Percentiles rank a stretch among this genome's conserved stretches.
These are phyloP conservation scores for Daubentonia madagascariensis DNA, from an alignment of 2,113 vertebrate genomes.

Conservation along the genomic window DNA sequence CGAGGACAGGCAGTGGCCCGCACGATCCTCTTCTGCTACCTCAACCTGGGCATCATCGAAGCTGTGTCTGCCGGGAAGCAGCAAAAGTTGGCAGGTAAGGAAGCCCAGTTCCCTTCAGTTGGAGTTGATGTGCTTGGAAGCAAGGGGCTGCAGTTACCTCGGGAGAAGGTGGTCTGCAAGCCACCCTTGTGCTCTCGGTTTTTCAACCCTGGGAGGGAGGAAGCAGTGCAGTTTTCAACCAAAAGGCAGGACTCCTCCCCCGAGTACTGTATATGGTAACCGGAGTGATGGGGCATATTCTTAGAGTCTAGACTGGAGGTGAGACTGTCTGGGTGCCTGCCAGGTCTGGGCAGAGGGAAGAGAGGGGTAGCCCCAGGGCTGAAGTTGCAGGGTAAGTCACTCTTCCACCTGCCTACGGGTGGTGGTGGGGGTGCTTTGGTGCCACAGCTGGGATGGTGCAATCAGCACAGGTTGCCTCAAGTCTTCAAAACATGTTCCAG, in stretches of 20 bases:
- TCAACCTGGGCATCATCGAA: neutral
- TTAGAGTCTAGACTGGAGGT: conserved; percentile 43
- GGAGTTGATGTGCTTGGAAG: neutral
- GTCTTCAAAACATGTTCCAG: neutral
- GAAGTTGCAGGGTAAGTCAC: neutral
- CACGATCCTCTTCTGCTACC: neutral
- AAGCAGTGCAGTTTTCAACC: neutral
- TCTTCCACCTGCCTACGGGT: neutral
- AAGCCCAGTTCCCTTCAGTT: neutral
- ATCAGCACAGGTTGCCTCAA: neutral
- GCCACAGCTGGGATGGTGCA: neutral
- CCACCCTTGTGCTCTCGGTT: neutral
- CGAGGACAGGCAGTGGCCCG: neutral
- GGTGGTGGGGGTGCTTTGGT: neutral
- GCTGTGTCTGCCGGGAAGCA: neutral
- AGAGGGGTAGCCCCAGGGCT: neutral
- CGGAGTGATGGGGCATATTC: conserved; percentile 25
- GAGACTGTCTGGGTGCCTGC: neutral
- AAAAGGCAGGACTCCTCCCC: neutral
- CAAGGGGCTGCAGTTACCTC: neutral
- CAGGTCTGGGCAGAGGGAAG: neutral
- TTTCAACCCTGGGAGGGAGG: neutral
- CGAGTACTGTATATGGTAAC: neutral
- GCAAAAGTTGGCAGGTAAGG: conserved; percentile 60
- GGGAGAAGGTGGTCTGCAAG: neutral